Conservation (phyloP, 2,113 vertebrate species). For the Crotalus viridis region DNA sequence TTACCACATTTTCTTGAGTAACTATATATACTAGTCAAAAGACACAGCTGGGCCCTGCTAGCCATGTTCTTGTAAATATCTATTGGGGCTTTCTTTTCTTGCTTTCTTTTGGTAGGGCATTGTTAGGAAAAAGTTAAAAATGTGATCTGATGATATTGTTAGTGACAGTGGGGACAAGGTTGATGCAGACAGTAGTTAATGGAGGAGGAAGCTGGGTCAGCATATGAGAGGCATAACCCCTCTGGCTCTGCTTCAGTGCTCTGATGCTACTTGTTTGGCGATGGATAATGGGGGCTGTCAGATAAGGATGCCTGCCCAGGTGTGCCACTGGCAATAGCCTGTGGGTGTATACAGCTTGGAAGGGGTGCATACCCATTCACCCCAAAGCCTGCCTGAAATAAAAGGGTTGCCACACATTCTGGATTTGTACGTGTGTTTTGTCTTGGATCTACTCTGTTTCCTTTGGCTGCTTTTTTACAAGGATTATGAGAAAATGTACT, state of each 20-base stretch:
- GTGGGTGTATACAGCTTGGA: background rate
- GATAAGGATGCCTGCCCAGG: background rate
- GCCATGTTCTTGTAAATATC: background rate
- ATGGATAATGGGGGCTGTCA: background rate
- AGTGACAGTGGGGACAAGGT: background rate
- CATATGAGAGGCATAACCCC: background rate
- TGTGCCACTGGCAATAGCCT: background rate
- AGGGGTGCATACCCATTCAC: background rate
- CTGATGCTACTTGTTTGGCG: background rate
- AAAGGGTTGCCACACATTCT: background rate
- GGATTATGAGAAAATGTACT: background rate
- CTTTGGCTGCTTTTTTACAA: background rate
- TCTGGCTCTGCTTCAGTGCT: background rate
- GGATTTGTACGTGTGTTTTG: background rate
- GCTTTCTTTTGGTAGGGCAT: background rate
- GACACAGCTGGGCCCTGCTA: background rate
- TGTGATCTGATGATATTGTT: background rate
- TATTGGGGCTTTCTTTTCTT: background rate
- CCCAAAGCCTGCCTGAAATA: background rate
- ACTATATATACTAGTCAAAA: background rate
- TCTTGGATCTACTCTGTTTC: background rate
- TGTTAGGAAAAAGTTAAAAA: background rate
- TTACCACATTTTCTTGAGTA: background rate
- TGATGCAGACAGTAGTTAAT: background rate
- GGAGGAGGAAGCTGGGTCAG: background rate